These are phyloP conservation scores for Natator depressus DNA, from an alignment of 2,113 vertebrate genomes.

Conservation along the genomic window DNA sequence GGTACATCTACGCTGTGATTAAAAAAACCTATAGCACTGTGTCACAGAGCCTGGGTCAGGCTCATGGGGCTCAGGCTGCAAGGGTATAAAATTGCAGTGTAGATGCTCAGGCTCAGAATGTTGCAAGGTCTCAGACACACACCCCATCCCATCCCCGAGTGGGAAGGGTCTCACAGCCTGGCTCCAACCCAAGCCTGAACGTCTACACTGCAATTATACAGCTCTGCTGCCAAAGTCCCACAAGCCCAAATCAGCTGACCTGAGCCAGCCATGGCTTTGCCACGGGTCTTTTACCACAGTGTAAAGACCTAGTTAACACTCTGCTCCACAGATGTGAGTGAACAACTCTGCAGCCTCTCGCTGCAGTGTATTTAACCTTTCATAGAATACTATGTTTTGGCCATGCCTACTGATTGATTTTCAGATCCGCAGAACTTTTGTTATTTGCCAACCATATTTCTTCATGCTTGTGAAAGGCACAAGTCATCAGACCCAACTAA, in stretches of 20 bases:
- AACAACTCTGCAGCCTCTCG: neutral
- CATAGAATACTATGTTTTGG: neutral
- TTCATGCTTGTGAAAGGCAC: neutral
- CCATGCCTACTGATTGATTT: accelerated
- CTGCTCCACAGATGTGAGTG: neutral
- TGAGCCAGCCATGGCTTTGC: neutral
- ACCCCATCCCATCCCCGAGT: no score
- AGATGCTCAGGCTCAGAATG: no score
- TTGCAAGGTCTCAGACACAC: no score
- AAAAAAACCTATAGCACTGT: neutral
- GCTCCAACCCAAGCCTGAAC: no score
- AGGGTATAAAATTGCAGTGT: no score
- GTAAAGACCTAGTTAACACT: neutral
- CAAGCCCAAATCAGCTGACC: neutral
- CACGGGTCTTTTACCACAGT: neutral
- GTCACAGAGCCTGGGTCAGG: no score
- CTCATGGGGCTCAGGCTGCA: no score
- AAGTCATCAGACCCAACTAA: neutral
- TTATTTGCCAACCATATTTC: neutral
- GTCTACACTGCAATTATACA: no score
- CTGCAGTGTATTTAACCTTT: neutral
- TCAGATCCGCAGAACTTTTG: neutral
- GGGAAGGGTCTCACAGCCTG: no score
- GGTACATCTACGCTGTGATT: neutral
- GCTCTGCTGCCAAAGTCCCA: neutral